Evolutionary conservation across 1,140 invertebrate genomes (phyloP), one percentile per base, ranked within the genome.

Genomic region (Scaptomyza hsui): DNA sequence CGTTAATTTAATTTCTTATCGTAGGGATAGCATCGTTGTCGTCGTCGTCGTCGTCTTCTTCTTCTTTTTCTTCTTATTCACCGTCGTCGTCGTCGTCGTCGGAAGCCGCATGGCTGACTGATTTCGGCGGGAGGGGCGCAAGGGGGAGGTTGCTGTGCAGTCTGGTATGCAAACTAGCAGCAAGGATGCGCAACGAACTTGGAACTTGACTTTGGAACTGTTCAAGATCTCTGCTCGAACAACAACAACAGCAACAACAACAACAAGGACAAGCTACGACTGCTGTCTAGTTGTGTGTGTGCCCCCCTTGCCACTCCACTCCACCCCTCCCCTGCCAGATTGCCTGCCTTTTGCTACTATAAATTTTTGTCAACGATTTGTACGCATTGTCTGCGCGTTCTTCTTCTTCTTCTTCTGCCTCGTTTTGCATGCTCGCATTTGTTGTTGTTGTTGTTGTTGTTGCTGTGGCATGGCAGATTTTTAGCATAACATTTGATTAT

Each of bases 1-100:
- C 89, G 89, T 90, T 90, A 90, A 90, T 90, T 90, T 90, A 90
- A 90, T 90, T 90, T 90, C 89, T 90, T 90, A 90, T 90, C 89
- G 89, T 83, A 90, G 77, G 89, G 89, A 81, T 89, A 89, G 77
- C 88, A 83, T 82, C 88, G 75, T 80, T 68, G 49, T 78, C 70
- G 47, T 52, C 42, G 39, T 67, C 26, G 56, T 64, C 45, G 29
- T 59, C 37, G 65, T 48, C 24, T 10, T 29, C 19, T 4, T 21
- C 26, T 29, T 29, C 26, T 29, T 29, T 7, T 29, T 29, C 26
- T 29, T 29, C 26, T 29, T 29, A 29, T 29, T 9, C 6, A 29
- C 37, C 24, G 65, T 49, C 61, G 53, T 56, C 39, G 63, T 42
- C 57, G 57, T 29, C 48, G 48, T 63, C 62, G 75, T 82, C 83